A percentile compares a stretch with the other conserved stretches of the same genome.
Evolutionary conservation across 2,888 invertebrate species (phyloP).

Genomic region (Hirtodrosophila cameraria): DNA sequence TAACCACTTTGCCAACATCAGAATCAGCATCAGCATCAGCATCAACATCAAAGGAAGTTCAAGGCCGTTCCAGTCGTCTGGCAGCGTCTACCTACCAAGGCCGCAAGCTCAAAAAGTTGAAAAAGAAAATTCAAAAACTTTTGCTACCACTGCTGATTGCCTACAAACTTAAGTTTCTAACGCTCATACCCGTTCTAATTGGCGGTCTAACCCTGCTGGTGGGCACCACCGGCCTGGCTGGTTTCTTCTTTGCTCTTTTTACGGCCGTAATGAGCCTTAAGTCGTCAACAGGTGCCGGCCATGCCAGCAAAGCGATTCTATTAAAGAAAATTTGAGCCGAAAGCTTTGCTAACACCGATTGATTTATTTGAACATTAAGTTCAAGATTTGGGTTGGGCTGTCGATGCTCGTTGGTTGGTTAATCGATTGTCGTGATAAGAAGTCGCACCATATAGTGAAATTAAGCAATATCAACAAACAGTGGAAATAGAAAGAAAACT

Average conservation of each 20-base stretch:
- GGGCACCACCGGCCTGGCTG: constrained; percentile 92
- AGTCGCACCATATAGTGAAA: constrained; percentile 16
- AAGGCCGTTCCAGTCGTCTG: constrained; percentile 61
- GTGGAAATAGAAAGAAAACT: neutral
- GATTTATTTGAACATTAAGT: constrained; percentile 1
- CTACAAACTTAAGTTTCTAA: constrained; percentile 93
- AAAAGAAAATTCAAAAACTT: constrained; percentile 88
- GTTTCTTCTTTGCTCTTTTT: constrained; percentile 94
- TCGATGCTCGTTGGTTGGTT: no score
- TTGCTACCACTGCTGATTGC: constrained; percentile 91
- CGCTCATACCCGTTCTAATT: constrained; percentile 90
- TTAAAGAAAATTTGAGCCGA: constrained; percentile 65
- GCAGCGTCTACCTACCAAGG: constrained; percentile 34
- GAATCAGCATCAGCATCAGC: no score
- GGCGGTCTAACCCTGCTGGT: constrained; percentile 89
- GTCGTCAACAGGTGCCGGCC: constrained; percentile 54
- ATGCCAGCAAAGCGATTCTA: constrained; percentile 69
- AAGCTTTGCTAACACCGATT: constrained; percentile 10
- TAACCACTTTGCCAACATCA: constrained; percentile 13
- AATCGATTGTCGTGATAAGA: constrained; percentile 33
- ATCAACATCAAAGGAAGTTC: constrained; percentile 63
- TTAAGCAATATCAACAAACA: constrained; percentile 30
- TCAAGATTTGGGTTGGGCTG: constrained; percentile 12
- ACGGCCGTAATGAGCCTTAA: constrained; percentile 92
- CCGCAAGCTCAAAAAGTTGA: constrained; percentile 84